A percentile compares a stretch with the other conserved stretches of the same genome.
Conservation (phyloP, 2,888 invertebrate genomes). For the Leptinotarsa haldemani region DNA sequence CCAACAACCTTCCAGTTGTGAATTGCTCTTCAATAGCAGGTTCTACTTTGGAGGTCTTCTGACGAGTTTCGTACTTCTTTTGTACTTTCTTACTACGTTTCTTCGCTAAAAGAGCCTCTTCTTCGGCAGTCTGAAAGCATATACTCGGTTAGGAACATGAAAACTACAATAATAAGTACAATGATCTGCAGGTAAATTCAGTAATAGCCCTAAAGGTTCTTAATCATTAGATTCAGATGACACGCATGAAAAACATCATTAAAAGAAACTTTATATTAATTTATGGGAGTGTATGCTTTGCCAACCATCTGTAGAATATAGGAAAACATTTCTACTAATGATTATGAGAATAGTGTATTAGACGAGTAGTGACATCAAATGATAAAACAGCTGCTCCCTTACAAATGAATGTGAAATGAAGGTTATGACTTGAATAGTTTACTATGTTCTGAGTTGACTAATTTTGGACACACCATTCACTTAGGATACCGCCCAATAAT, state of each 20-base stretch:
- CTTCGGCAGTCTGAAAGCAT: slow-evolving; percentile 83
- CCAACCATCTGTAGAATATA: too few relatives aligned
- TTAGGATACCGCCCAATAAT: too few relatives aligned
- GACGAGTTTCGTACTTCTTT: slow-evolving; percentile 92
- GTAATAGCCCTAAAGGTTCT: slow-evolving; percentile 31
- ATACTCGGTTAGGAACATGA: neutral
- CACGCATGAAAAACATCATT: slow-evolving; percentile 71
- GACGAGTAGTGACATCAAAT: too few relatives aligned
- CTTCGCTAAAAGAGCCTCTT: slow-evolving; percentile 93
- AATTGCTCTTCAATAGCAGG: slow-evolving; percentile 95
- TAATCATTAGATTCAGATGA: slow-evolving; percentile 68
- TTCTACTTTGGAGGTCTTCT: slow-evolving; percentile 95
- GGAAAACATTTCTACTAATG: too few relatives aligned
- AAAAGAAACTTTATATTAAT: too few relatives aligned
- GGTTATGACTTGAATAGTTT: too few relatives aligned
- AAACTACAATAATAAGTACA: neutral
- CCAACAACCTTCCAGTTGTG: slow-evolving; percentile 93
- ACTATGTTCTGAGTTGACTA: too few relatives aligned
- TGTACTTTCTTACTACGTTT: slow-evolving; percentile 93
- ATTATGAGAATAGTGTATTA: too few relatives aligned
- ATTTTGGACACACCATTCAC: too few relatives aligned
- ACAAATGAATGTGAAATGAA: too few relatives aligned
- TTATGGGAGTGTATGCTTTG: too few relatives aligned
- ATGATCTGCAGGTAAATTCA: slow-evolving; percentile 6
- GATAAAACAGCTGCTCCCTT: too few relatives aligned